Evolutionary conservation across 2,888 invertebrate species (phyloP), one percentile per base, ranked within the genome.

Genomic region (Allophyes oxyacanthae): DNA sequence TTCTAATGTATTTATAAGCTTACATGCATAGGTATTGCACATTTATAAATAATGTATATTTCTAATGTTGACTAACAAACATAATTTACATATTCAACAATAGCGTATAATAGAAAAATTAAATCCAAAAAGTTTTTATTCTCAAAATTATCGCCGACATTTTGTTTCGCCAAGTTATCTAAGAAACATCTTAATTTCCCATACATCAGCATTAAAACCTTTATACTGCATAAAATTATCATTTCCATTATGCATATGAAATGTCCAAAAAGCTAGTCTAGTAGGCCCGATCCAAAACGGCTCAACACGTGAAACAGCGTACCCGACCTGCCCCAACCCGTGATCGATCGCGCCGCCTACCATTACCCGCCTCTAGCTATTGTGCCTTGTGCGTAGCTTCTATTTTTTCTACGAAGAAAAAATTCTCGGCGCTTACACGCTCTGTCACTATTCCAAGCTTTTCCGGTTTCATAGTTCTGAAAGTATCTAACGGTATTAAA

Each of bases 241-340:
- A 33, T 42, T 4, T 36, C 0, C 30, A 15, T 6, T 15, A 50
- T 38, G 11, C n/a, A 30, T 28, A 45, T 62, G 38, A 41, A 37
- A 41, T 53, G 26, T 42, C 15, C 5, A 28, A 38, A 51, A 56
- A 25, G 37, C 14, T 43, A 32, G 26, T 50, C 58, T 61, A 57
- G 48, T 36, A 41, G 54, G 33, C 26, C 26, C 37, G 46, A 14
- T 26, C 28, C 57, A 49, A 56, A 62, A 56, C 64, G 51, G 60
- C 36, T 63, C 65, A 58, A 63, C 76, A 74, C 72, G 74, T 80
- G 76, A 71, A 71, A 49, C 77, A 72, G 51, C 70, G 81, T 78
- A 49, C 87, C 82, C 85, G 92, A 92, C 92, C 92, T 92, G 85
- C 91, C 92, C 79, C 85, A 93, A 92, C 85, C 75, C 79, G 75